phyloP scores from a whole-genome alignment of 2,888 invertebrate genomes.

The Penaeus monodon region DNA sequence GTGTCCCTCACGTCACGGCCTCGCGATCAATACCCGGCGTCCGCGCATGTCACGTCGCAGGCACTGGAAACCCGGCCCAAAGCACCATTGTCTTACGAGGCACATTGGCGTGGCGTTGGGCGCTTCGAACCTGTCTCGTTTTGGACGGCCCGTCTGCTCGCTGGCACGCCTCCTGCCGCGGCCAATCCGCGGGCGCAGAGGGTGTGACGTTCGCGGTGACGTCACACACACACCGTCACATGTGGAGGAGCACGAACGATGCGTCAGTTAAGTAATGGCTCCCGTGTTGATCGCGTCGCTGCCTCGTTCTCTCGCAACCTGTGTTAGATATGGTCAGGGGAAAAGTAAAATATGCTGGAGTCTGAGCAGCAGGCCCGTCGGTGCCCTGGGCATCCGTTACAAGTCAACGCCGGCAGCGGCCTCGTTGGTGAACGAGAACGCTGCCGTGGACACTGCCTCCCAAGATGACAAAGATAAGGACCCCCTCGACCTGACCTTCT shows the following conservation, averaged over 20 bases:
- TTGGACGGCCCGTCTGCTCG: neutral
- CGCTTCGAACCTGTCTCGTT: slow-evolving; percentile 27
- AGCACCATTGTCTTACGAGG: neutral
- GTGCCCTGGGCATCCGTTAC: slow-evolving; percentile 5
- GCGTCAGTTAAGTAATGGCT: slow-evolving; percentile 60
- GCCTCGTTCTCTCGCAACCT: slow-evolving; percentile 50
- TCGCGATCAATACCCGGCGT: slow-evolving; percentile 3
- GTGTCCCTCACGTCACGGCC: neutral
- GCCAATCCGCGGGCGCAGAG: slow-evolving; percentile 27
- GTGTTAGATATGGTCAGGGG: slow-evolving; percentile 43
- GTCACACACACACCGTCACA: slow-evolving; percentile 3
- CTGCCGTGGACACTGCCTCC: slow-evolving; percentile 29
- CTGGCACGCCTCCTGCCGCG: slow-evolving; percentile 43
- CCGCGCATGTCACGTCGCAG: neutral
- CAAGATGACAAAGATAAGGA: slow-evolving; percentile 45
- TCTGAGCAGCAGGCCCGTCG: slow-evolving; percentile 28
- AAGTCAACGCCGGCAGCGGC: slow-evolving; percentile 62
- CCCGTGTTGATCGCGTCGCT: slow-evolving; percentile 52
- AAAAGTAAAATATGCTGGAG: slow-evolving; percentile 37
- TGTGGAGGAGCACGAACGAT: slow-evolving; percentile 9
- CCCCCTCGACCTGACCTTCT: slow-evolving; percentile 75
- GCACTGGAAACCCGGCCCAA: neutral
- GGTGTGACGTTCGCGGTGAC: slow-evolving; percentile 31
- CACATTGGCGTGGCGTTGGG: neutral
- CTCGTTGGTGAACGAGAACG: slow-evolving; percentile 52